Conservation (phyloP, 2,113 vertebrate genomes). For the Embiotoca jacksoni region DNA sequence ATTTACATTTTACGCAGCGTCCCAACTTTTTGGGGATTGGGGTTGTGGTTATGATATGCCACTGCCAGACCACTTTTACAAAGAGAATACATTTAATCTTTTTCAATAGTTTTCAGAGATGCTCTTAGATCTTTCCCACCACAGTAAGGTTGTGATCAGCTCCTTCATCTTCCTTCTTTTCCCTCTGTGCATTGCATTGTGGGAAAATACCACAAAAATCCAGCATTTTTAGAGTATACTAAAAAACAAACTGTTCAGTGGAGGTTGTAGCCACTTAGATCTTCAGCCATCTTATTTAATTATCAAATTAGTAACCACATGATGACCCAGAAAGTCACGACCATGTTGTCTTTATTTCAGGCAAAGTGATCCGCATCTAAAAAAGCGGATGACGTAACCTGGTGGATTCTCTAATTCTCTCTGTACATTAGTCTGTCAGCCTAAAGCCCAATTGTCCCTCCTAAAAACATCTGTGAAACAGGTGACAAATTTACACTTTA, state of each 20-base stretch:
- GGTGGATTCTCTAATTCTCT: not conserved
- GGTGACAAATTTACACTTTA: not conserved
- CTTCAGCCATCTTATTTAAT: not conserved
- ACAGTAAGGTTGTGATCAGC: not conserved
- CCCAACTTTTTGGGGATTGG: no score
- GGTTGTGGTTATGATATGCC: not conserved
- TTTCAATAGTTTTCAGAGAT: not conserved
- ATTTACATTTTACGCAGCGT: no score
- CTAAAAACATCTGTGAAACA: not conserved
- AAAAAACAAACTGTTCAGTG: not conserved
- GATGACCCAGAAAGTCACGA: not conserved
- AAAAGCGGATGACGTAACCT: not conserved
- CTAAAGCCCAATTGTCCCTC: not conserved
- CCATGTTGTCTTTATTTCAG: not conserved
- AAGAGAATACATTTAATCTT: not conserved
- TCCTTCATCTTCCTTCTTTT: not conserved
- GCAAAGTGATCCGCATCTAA: not conserved
- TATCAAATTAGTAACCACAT: no score
- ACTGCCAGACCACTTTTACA: not conserved
- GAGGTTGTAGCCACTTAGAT: not conserved
- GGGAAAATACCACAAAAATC: not conserved
- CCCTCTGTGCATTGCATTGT: constrained; percentile 6
- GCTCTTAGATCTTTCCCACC: not conserved
- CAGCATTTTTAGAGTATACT: not conserved
- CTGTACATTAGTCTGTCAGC: not conserved